Base-by-base conservation (phyloP, 2,113 vertebrate species). In the Clupea harengus region DNA sequence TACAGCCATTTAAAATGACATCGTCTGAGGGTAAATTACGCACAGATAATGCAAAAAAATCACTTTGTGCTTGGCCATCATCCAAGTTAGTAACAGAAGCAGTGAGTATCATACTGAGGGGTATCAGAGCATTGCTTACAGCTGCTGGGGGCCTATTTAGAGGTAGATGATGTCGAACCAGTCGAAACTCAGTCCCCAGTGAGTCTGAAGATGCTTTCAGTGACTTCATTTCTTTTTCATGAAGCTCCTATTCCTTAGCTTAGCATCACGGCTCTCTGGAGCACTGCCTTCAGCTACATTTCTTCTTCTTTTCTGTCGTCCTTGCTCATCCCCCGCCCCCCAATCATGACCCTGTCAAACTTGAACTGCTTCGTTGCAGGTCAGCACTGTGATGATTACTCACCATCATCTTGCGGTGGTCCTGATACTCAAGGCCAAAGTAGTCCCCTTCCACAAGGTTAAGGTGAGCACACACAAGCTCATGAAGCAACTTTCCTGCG, bases 401-500 rank as follows among this genome's bases (percentile, higher is more conserved):
- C 92, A 99, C 98, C 94, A 93, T 97, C 93, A 97, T 97, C 91
- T 99, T 99, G 86, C 95, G 97, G 92, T 97, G 97, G 92, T 98
- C 97, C 87, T 97, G 96, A 92, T 96, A 99, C 93, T 99, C 98
- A 81, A 99, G 94, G 90, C 98, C 97, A 85, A 99, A 99, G 92
- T 99, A 99, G 92, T 99, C 98, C 0, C 98, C 98, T 92, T 99
- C 98, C n/a, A 99, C 94, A 49, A 99, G 97, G 88, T 99, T 99
- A 91, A 99, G 95, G 93, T 98, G 97, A 89, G 91, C 95, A 92
- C 97, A 99, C 85, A 99, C 97, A 2, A 97, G 95, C 83, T 99
- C 97, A 85, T 99, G 94, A 88, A 99, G 91, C 91, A 96, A 94
- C 88, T 98, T 99, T 81, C 98, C 98, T 0, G 97, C 96, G 85